Evolutionary conservation across 2,797 vertebrate species (phyloP).

Genomic region (Vireo griseus): DNA sequence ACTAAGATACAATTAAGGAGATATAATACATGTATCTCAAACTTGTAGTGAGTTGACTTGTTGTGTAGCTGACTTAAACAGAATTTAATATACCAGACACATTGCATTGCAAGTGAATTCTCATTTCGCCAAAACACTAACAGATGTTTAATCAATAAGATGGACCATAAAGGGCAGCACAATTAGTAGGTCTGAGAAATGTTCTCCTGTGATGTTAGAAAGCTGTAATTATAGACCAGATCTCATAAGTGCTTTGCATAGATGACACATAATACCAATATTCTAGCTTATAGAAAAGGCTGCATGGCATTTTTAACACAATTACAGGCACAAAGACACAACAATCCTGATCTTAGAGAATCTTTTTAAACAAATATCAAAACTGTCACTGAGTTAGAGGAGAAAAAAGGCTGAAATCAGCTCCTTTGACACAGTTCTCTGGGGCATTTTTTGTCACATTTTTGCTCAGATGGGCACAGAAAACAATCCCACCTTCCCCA

Average conservation of each 20-base stretch:
- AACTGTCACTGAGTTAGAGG: not conserved
- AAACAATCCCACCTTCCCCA: not conserved
- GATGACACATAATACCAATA: slow-evolving; percentile 55
- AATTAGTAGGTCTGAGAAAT: slow-evolving; percentile 56
- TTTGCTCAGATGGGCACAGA: not conserved
- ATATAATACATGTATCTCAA: slow-evolving; percentile 25
- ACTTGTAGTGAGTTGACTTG: slow-evolving; percentile 36
- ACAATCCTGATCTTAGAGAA: not conserved
- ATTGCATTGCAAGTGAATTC: slow-evolving; percentile 50
- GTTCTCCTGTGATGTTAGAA: slow-evolving; percentile 53
- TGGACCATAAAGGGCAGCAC: slow-evolving; percentile 52
- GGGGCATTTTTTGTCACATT: not conserved
- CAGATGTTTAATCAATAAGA: slow-evolving; percentile 68
- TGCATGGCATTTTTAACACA: not conserved
- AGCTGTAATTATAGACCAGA: slow-evolving; percentile 57
- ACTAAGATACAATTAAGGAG: not conserved
- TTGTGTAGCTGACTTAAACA: slow-evolving; percentile 50
- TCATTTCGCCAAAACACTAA: slow-evolving; percentile 55
- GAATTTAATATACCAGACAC: slow-evolving; percentile 57
- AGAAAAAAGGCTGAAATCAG: not conserved
- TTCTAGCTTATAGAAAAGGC: not conserved
- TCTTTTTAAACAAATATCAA: slow-evolving; percentile 7
- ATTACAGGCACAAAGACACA: not conserved
- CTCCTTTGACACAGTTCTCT: not conserved
- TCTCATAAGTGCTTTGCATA: slow-evolving; percentile 60